phyloP scores from a whole-genome alignment of 1,140 invertebrate genomes.

The Calycopis cecrops region DNA sequence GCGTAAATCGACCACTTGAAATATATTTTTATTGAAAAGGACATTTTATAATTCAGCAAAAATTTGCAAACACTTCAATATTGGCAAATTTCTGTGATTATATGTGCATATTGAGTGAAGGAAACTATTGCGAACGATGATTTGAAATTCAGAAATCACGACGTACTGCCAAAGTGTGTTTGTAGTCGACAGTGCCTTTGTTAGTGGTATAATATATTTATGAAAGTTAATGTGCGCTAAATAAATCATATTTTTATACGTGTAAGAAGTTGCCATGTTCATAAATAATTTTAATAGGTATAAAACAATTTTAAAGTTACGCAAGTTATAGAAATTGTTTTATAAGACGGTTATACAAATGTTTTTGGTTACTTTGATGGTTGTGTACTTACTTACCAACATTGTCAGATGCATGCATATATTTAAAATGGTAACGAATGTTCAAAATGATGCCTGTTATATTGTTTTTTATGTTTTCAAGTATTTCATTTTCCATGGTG shows the following conservation, averaged over 20 bases:
- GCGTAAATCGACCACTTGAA: conserved; percentile 64
- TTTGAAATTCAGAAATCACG: conserved; percentile 47
- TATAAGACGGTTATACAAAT: conserved; percentile 14
- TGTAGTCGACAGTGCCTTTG: conserved; percentile 74
- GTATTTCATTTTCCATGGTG: conserved; percentile 50
- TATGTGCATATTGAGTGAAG: conserved; percentile 40
- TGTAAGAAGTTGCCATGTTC: conserved; percentile 73
- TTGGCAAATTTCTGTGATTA: conserved; percentile 71
- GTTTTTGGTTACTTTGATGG: conserved; percentile 37
- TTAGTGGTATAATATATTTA: conserved; percentile 68
- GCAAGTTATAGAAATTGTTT: conserved; percentile 17
- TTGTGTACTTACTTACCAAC: conserved; percentile 67
- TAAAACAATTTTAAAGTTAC: conserved; percentile 16
- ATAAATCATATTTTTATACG: conserved; percentile 71
- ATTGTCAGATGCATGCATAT: conserved; percentile 17
- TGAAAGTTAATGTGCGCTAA: conserved; percentile 65
- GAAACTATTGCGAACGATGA: conserved; percentile 40
- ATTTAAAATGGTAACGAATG: conserved; percentile 16
- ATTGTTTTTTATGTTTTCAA: conserved; percentile 15
- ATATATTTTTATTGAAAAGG: conserved; percentile 37
- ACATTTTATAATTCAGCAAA: conserved; percentile 56
- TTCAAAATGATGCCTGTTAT: conserved; percentile 18
- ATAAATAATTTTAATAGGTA: conserved; percentile 25
- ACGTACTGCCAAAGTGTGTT: conserved; percentile 74
- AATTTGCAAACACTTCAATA: conserved; percentile 64